A percentile compares a stretch with the other conserved stretches of the same genome.
Conservation (phyloP, 2,797 vertebrate genomes). For the Threskiornis aethiopicus region DNA sequence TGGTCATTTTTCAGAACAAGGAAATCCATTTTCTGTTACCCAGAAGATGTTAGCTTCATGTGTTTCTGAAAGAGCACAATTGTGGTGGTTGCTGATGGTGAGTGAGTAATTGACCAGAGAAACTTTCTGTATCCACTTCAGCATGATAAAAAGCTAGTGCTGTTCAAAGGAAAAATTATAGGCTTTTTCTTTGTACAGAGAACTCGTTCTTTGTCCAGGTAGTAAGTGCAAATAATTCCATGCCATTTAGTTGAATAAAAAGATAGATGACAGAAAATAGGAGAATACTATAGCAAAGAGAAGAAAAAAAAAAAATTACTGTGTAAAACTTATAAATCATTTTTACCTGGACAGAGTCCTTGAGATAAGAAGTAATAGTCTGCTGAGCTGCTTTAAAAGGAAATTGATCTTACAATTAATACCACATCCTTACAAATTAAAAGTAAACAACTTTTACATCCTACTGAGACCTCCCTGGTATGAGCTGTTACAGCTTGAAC, state of each 20-base stretch:
- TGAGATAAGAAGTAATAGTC: neutral
- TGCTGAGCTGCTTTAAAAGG: neutral
- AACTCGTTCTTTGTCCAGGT: conserved; percentile 30
- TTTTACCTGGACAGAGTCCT: neutral
- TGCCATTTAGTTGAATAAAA: conserved; percentile 28
- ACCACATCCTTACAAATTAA: neutral
- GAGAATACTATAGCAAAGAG: neutral
- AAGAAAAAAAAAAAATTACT: neutral
- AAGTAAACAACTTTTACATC: neutral
- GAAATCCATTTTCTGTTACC: conserved; percentile 48
- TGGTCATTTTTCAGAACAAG: conserved; percentile 21
- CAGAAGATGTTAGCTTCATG: neutral
- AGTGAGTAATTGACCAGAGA: conserved; percentile 41
- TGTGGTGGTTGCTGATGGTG: neutral
- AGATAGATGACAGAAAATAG: conserved; percentile 28
- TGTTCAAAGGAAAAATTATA: conserved; percentile 22
- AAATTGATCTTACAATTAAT: neutral
- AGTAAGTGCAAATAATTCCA: conserved; percentile 44
- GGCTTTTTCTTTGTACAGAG: neutral
- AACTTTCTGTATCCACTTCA: conserved; percentile 9
- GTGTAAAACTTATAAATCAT: conserved; percentile 11
- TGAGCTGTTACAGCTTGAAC: neutral
- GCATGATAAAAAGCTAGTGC: conserved; percentile 12
- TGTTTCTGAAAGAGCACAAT: conserved; percentile 12
- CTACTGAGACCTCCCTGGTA: neutral